Evolutionary conservation across 2,797 vertebrate genomes (phyloP).

Genomic region (Acanthornis magna): DNA sequence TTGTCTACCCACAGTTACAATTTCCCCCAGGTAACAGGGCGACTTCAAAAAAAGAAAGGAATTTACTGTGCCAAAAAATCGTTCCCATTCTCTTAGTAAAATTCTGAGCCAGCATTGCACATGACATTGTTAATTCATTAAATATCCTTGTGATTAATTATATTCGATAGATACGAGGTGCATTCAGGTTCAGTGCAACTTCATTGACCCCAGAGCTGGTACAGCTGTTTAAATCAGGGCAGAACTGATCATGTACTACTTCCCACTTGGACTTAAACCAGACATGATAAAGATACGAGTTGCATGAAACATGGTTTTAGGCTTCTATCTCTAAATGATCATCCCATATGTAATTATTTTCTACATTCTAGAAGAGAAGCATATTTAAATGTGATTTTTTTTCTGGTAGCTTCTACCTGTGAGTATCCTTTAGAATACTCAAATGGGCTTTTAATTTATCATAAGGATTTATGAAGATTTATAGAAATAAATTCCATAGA

Average conservation of each 20-base stretch:
- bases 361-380: neutral
- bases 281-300: neutral
- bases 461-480: neutral
- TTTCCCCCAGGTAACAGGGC: neutral
- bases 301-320: neutral
- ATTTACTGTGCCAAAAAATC: neutral
- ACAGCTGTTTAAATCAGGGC: constrained; percentile 31
- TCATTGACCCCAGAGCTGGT: constrained; percentile 4
- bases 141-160: constrained; percentile 12
- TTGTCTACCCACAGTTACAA: neutral
- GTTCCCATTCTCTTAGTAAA: neutral
- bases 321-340: neutral
- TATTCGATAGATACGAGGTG: neutral
- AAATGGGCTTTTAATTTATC: neutral
- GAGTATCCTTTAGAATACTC: constrained; percentile 7
- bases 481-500: constrained; percentile 7
- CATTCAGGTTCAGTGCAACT: neutral
- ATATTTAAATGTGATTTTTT: neutral
- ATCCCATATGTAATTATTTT: constrained; percentile 19
- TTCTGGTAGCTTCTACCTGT: neutral
- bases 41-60: neutral
- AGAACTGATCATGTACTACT: constrained; percentile 10
- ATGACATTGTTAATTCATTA: constrained; percentile 2
- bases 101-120: constrained; percentile 1
- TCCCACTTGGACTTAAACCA: constrained; percentile 18